Conservation (phyloP, 2,113 vertebrate genomes). For the Centrocercus urophasianus region DNA sequence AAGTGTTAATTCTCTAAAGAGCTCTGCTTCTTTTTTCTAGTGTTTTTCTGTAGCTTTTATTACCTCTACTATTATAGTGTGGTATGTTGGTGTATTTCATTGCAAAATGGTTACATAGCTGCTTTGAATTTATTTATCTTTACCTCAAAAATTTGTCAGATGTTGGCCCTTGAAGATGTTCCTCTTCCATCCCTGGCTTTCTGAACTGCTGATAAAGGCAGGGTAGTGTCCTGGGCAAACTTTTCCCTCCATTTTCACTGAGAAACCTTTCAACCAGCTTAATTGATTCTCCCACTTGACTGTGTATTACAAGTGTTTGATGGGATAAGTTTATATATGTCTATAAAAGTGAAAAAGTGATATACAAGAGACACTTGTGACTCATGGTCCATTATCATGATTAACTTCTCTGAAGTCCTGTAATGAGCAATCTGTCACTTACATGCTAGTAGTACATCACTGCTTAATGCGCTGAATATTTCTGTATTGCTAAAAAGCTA, state of each 20-base stretch:
- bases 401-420: constrained; percentile 42
- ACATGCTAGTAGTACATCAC: not conserved
- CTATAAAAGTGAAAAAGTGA: constrained; percentile 54
- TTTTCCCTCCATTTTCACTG: not conserved
- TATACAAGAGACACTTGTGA: constrained; percentile 50
- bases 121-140: not conserved
- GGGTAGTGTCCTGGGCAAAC: not conserved
- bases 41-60: not conserved
- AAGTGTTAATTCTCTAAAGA: not conserved
- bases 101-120: not conserved
- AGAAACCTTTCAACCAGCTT: not conserved
- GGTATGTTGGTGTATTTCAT: not conserved
- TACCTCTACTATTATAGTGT: not conserved
- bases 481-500: not conserved
- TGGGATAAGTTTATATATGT: constrained; percentile 40
- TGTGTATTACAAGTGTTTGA: constrained; percentile 5
- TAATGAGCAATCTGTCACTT: constrained; percentile 41
- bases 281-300: constrained; percentile 34
- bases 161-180: not conserved
- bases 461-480: not conserved
- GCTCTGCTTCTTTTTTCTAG: not conserved
- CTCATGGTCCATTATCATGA: constrained; percentile 33
- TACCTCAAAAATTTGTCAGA: not conserved
- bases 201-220: not conserved
- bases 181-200: not conserved